phyloP scores from a whole-genome alignment of 2,797 vertebrate genomes.

The Sebastes matsubarae region DNA sequence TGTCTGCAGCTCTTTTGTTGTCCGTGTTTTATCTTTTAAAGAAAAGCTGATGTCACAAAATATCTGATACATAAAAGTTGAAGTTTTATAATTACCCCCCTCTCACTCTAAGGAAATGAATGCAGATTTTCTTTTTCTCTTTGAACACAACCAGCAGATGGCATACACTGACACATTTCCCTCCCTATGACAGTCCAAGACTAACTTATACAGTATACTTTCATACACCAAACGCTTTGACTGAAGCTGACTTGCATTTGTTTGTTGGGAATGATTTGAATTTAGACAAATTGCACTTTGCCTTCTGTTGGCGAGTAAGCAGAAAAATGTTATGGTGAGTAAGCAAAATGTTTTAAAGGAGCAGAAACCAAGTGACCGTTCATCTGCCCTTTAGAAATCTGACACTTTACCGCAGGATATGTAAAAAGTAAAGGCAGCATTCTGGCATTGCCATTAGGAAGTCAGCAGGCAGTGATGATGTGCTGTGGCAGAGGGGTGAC shows the following conservation, averaged over 20 bases:
- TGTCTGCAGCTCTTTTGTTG: conserved; percentile 8
- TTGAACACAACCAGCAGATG: conserved; percentile 62
- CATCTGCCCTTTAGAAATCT: conserved; percentile 31
- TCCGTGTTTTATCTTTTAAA: neutral
- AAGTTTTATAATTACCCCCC: neutral
- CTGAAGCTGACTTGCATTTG: neutral
- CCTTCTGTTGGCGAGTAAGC: neutral
- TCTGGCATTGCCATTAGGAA: conserved; percentile 56
- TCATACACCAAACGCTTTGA: neutral
- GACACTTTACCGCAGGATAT: conserved; percentile 45
- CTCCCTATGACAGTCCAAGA: neutral
- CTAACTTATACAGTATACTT: neutral
- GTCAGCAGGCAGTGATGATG: conserved; percentile 71
- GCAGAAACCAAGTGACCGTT: neutral
- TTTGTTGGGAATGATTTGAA: neutral
- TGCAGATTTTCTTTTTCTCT: neutral
- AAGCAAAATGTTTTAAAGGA: conserved; percentile 9
- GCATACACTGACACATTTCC: conserved; percentile 39
- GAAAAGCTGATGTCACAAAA: neutral
- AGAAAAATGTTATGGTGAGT: neutral
- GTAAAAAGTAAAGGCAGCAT: conserved; percentile 41
- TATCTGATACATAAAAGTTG: neutral
- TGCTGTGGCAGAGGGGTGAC: conserved; percentile 77
- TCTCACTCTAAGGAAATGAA: neutral
- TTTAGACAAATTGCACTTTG: neutral